These are phyloP conservation scores for Bergia sp. DNA, from an alignment of 92 coral and sea anemone genomes.

Conservation along the genomic window DNA sequence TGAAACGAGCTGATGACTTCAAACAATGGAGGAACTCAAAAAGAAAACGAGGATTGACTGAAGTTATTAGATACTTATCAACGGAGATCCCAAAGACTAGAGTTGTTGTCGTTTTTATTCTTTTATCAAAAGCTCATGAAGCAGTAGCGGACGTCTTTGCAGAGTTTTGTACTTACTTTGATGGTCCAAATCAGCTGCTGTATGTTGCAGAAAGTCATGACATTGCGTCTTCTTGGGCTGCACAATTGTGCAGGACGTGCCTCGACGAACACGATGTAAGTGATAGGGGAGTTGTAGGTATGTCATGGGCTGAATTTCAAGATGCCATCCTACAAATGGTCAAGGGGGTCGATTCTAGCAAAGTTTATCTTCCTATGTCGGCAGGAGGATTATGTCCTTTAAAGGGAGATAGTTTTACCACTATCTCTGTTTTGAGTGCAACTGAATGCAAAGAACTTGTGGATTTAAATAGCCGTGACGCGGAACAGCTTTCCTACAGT, in stretches of 20 bases:
- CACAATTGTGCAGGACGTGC: conserved; percentile 48
- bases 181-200: conserved; percentile 53
- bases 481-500: conserved; percentile 3
- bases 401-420: conserved; percentile 31
- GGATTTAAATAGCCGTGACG: not conserved
- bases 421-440: conserved; percentile 48
- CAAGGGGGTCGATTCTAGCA: conserved; percentile 28
- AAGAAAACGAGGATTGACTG: conserved; percentile 49
- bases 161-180: conserved; percentile 52
- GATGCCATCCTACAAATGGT: conserved; percentile 41
- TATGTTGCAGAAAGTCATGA: conserved; percentile 55
- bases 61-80: conserved; percentile 31
- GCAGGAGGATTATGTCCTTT: conserved; percentile 41
- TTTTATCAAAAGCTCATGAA: conserved; percentile 43
- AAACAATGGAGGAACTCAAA: conserved; percentile 56
- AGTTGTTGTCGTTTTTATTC: conserved; percentile 55
- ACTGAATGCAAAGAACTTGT: conserved; percentile 43
- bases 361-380: conserved; percentile 45
- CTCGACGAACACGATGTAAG: conserved; percentile 46
- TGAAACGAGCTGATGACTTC: conserved; percentile 11
- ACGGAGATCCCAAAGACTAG: conserved; percentile 40
- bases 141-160: conserved; percentile 51
- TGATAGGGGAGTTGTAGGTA: conserved; percentile 59
- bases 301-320: conserved; percentile 60
- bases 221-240: conserved; percentile 41